Evolutionary conservation across 2,888 invertebrate species (phyloP), one percentile per base, ranked within the genome.

Genomic region (Cheilosia scutellata): DNA sequence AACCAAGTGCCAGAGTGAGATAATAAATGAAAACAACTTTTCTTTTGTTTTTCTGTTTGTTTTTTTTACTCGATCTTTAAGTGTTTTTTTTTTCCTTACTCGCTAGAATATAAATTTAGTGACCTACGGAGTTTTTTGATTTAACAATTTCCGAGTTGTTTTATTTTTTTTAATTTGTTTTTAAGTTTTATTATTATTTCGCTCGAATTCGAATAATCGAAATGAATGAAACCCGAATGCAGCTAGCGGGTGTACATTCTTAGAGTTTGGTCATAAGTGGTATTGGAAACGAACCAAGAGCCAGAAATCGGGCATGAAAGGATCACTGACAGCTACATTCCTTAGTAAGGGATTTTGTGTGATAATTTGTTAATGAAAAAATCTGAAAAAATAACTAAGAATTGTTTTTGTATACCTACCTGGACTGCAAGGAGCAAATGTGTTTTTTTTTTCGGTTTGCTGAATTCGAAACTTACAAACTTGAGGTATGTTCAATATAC

Each of bases 1-100:
- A 25, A n/a, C 44, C 65, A 37, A 20, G 57, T 33, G 57, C 7
- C 29, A 75, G 75, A 75, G 44, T 3, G 65, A 57, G 57, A 65
- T 16, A 75, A n/a, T 20, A 40, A 75, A 75, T 65, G 57, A 75
- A 75, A 75, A 75, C 75, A 75, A 75, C 49, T 66, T 57, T 70
- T 57, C 57, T 65, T 47, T 65, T 75, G 65, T 75, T 65, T 63
- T 74, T 63, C 53, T 63, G 42, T 74, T 74, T 63, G 47, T 75
- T 65, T 16, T 57, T 74, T 55, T 49, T 57, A 47, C 20, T 25
- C 5, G 42, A 13, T 44, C 33, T 51, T 53, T 16, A 44, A 44
- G 13, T 25, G 25, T 4, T 31, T 68, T 25, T 68, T 55, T 68
- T 68, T 44, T 42, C 5, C 40, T 9, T 47, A n/a, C 13, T 47